phyloP scores from a whole-genome alignment of 2,888 invertebrate genomes.

The Cerastoderma edule region DNA sequence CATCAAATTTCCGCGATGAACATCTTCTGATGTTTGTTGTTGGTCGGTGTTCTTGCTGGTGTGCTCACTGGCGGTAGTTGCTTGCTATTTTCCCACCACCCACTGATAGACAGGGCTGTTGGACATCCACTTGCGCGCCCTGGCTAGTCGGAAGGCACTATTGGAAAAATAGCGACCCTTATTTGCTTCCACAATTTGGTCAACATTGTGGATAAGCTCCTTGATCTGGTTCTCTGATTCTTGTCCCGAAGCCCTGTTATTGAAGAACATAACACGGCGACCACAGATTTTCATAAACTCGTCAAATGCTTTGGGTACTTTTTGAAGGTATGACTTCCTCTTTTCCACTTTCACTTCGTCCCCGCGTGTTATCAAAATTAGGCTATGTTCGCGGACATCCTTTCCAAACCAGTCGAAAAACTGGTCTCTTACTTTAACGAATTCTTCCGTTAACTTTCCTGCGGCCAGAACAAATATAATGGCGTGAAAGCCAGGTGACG shows the following conservation, averaged over 20 bases:
- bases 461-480: conserved; percentile 27
- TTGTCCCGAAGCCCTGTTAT: conserved; percentile 18
- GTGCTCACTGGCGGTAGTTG: no score
- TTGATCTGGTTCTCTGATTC: conserved; percentile 16
- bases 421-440: conserved; percentile 21
- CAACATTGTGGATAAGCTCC: not conserved
- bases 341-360: conserved; percentile 27
- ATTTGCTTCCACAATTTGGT: not conserved
- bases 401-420: conserved; percentile 24
- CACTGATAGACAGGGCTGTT: no score
- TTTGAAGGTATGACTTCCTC: not conserved
- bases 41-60: no score
- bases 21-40: no score
- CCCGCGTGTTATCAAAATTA: conserved; percentile 28
- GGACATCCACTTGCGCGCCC: no score
- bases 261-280: conserved; percentile 23
- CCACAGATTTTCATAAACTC: conserved; percentile 20
- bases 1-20: no score
- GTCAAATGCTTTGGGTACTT: not conserved
- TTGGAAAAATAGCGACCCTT: conserved; percentile 24
- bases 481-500: conserved; percentile 33
- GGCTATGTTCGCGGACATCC: conserved; percentile 7
- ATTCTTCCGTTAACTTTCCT: conserved; percentile 32
- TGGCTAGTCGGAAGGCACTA: conserved; percentile 15
- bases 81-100: no score